Evolutionary conservation across 2,797 vertebrate species (phyloP).

Genomic region (Takifugu rubripes): DNA sequence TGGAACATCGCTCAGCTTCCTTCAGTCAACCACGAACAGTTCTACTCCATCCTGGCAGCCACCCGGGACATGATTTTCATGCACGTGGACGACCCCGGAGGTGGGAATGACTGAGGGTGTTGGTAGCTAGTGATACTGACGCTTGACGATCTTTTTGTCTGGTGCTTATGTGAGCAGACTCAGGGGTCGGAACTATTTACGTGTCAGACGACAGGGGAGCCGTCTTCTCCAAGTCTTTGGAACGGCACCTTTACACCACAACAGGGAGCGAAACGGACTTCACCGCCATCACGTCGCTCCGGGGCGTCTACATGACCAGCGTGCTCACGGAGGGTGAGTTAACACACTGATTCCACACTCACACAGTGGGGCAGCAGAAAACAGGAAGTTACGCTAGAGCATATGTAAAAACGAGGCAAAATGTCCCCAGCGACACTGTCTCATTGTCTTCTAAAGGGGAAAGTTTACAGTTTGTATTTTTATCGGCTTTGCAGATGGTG

Average conservation of each 20-base stretch:
- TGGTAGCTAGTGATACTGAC: background rate
- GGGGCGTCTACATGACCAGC: constrained; percentile 89
- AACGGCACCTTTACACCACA: constrained; percentile 87
- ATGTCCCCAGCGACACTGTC: too few relatives aligned
- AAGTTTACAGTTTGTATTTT: background rate
- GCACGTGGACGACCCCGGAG: constrained; percentile 91
- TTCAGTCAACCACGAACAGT: constrained; percentile 88
- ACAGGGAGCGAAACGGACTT: constrained; percentile 91
- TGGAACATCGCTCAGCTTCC: constrained; percentile 97
- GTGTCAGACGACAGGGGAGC: constrained; percentile 89
- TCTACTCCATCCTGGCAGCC: constrained; percentile 91
- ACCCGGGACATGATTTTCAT: constrained; percentile 93
- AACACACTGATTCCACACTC: background rate
- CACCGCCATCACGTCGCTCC: constrained; percentile 85
- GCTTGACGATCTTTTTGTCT: background rate
- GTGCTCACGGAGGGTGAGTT: constrained; percentile 82
- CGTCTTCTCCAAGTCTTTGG: constrained; percentile 91
- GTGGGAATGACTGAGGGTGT: constrained; percentile 51
- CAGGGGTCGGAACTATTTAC: constrained; percentile 87
- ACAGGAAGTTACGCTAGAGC: too few relatives aligned
- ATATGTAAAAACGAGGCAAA: too few relatives aligned
- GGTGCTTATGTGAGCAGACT: constrained; percentile 72
- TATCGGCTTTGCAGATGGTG: constrained; percentile 73
- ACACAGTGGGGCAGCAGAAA: too few relatives aligned
- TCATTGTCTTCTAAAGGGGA: too few relatives aligned